Evolutionary conservation across 2,113 vertebrate species (phyloP), one percentile per base, ranked within the genome.

Genomic region (Corythoichthys haematopterus): DNA sequence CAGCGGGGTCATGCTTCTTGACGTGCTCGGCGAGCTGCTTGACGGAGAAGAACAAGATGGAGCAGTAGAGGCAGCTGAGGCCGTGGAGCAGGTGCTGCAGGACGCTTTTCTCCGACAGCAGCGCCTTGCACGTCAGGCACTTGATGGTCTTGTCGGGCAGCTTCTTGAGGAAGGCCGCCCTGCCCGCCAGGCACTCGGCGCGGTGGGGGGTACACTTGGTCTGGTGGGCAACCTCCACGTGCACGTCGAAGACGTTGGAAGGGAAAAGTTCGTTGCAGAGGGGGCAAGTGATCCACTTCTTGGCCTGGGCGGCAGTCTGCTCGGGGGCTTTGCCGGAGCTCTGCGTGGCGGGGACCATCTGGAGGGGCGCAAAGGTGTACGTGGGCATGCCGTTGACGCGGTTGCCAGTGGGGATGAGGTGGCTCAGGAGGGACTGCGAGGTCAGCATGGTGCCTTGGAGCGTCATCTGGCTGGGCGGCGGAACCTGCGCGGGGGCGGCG

Each of bases 231-330:
- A 95, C 92, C 37, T 95, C 93, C 78, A 94, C 93, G 59, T 99
- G 97, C 28, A 97, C 93, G 77, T 98, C 93, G 2, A 95, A 99
- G 45, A 98, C 93, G 0, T 93, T 96, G 6, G 95, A 95, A 0
- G 97, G 97, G 74, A 99, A 97, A 12, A 97, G 94, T 73, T 98
- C 96, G 0, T 95, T 97, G 80, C 97, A 99, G 47, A 96, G 93
- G 0, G 94, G 95, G 66, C 96, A 99, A 0, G 95, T 97, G 71
- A 97, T 94, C 97, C 97, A 99, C 69, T 96, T 97, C 75, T 98
- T 98, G 1, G 96, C 93, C 81, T 93, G 93, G 1, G 90, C 77
- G 11, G 85, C 14, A 2, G 90, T 80, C 10, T 92, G 91, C 13
- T 89, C 85, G 1, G 86, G 65, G 0, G 92, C 72, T 1, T 91